Conservation (phyloP, 1,140 invertebrate genomes). For the Trachelipus rathkii region DNA sequence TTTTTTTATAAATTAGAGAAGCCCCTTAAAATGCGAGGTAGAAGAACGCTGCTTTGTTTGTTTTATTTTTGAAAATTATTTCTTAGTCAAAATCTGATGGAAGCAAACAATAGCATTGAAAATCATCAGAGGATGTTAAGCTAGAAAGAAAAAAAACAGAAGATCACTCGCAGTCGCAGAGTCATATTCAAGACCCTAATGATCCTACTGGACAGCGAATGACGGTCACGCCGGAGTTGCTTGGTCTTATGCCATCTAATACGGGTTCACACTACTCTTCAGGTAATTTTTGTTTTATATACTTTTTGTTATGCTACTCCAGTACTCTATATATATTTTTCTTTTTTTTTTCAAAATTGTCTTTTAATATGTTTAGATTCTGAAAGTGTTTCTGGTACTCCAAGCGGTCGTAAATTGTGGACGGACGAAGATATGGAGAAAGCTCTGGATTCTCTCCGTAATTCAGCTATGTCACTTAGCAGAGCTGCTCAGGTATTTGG, state of each 20-base stretch:
- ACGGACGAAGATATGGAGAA: slow-evolving; percentile 82
- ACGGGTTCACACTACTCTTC: slow-evolving; percentile 44
- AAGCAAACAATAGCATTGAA: too few relatives aligned
- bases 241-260: slow-evolving; percentile 60
- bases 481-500: slow-evolving; percentile 78
- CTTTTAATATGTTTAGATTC: slow-evolving; percentile 50
- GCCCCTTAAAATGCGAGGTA: too few relatives aligned
- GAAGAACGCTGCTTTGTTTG: too few relatives aligned
- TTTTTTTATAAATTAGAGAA: too few relatives aligned
- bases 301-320: too few relatives aligned
- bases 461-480: slow-evolving; percentile 79
- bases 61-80: too few relatives aligned
- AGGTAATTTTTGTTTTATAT: slow-evolving; percentile 25
- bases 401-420: slow-evolving; percentile 63
- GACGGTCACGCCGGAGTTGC: slow-evolving; percentile 64
- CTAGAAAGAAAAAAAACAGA: too few relatives aligned
- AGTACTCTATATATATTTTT: too few relatives aligned
- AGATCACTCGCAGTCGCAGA: slow-evolving; percentile 21
- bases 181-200: slow-evolving; percentile 30
- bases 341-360: too few relatives aligned
- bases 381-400: slow-evolving; percentile 38
- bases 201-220: slow-evolving; percentile 48
- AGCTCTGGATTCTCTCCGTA: slow-evolving; percentile 74
- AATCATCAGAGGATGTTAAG: too few relatives aligned
- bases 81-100: too few relatives aligned